Evolutionary conservation across 2,888 invertebrate species (phyloP), one percentile per base, ranked within the genome.

Genomic region (Mesopsocus fuscifrons): DNA sequence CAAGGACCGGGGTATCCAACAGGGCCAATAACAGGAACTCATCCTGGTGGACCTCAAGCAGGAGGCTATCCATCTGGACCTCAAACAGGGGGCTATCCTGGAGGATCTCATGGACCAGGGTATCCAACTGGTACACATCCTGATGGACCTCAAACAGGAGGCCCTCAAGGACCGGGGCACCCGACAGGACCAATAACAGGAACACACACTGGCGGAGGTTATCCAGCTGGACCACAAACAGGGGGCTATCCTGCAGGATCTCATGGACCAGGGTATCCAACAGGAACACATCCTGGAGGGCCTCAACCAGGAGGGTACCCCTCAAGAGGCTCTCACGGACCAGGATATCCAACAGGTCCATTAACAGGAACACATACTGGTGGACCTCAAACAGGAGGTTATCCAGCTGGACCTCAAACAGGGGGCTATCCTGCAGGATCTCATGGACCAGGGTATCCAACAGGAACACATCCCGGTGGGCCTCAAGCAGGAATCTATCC

Each of bases 391-490:
- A 44, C 35, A 18, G 47, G 47, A 11, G 17, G 13, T 17, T n/a
- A n/a, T n/a, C n/a, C n/a, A n/a, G n/a, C n/a, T n/a, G n/a, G 44
- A 18, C n/a, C 44, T 44, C 9, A 21, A 31, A 30, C 33, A 40
- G 41, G 45, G 42, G 15, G 17, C 9, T 26, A 41, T 11, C 15
- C 34, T n/a, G 46, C 46, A 26, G 48, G 49, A 17, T 41, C 44
- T 43, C 42, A 44, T 34, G 50, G 50, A 18, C 49, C 50, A 35
- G 18, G 15, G 22, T n/a, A 34, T 13, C 9, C 13, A 13, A 45
- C 47, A 3, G 50, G 50, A n/a, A 45, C 16, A 31, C 20, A 22
- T 9, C 45, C 46, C 33, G 49, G 45, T 18, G 38, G 17, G 2
- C 6, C 33, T 41, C 32, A 20, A 32, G 5, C 3, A 3, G 26